Evolutionary conservation across 2,797 vertebrate genomes (phyloP), one percentile per base, ranked within the genome.

Genomic region (Antrozous pallidus): DNA sequence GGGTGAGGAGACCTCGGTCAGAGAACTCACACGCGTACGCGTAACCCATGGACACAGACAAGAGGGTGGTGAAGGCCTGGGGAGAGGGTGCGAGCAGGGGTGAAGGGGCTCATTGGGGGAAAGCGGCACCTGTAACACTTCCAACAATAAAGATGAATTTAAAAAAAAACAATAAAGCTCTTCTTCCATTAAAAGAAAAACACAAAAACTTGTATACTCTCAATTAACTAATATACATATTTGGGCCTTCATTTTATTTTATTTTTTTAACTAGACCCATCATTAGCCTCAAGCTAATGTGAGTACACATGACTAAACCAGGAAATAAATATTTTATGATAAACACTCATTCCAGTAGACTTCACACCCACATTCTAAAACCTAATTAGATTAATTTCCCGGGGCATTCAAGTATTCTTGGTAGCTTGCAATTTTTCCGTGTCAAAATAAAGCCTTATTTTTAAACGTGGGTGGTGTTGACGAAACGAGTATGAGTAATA

Each of bases 401-500:
- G 36, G 54, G 79, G 86, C 90, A 94, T 86, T 91, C 88, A 92
- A 51, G 67, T 54, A 94, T 77, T 69, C 86, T 92, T 36, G 77
- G 84, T 78, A 91, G 94, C 80, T 79, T 74, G 69, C 90, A 96
- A 90, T 96, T 95, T 97, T 91, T 92, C 85, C 97, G 88, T 83
- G 89, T 96, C 95, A 97, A 93, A 94, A 96, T 96, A 93, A 97
- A 97, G 93, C 93, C 96, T 96, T 81, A 86, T 86, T 95, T 95
- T 93, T 79, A 90, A 96, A 95, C 38, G 94, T 80, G 93, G 95
- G 93, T 26, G 92, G 93, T 93, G 88, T 67, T 90, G 86, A 75
- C 65, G 78, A 97, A 97, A 95, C 22, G 82, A 51, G 83, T 0
- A 0, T 1, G 5, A 96, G 81, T 38, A 77, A 80, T 28, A 26